A percentile compares a stretch with the other conserved stretches of the same genome.
These are phyloP conservation scores for Coregonus suidteri DNA, from an alignment of 2,797 vertebrate species.

Conservation along the genomic window DNA sequence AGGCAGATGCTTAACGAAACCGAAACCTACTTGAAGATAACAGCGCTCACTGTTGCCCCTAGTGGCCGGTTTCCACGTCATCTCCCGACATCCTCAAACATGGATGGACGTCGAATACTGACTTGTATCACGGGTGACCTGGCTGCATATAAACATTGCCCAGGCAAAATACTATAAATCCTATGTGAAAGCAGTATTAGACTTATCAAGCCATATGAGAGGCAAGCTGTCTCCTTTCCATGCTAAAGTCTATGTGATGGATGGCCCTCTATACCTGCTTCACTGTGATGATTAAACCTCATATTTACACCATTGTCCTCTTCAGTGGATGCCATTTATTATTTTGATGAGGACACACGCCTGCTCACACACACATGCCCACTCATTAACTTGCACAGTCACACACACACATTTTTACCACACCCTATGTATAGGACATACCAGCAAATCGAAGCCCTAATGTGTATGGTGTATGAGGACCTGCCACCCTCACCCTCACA, in stretches of 20 bases:
- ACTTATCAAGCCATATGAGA: not conserved
- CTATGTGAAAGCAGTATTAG: too few species aligned
- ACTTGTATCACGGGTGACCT: too few species aligned
- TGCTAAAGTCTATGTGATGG: conserved; percentile 35
- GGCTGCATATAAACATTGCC: too few species aligned
- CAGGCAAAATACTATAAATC: not conserved
- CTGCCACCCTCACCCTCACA: conserved; percentile 24
- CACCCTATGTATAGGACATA: not conserved
- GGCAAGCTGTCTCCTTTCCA: conserved; percentile 28
- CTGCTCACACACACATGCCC: not conserved
- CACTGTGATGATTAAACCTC: conserved; percentile 38
- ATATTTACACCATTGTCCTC: conserved; percentile 37
- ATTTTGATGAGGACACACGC: not conserved
- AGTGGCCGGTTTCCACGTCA: too few species aligned
- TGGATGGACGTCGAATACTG: too few species aligned
- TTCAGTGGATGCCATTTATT: conserved; percentile 25
- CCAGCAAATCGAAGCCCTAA: conserved; percentile 13
- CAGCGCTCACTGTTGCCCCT: too few species aligned
- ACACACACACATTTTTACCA: not conserved
- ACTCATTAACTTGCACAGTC: not conserved
- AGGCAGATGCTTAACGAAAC: too few species aligned
- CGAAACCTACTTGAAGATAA: too few species aligned
- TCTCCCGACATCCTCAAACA: too few species aligned
- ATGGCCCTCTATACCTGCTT: conserved; percentile 44
- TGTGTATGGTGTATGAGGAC: conserved; percentile 24